Percentiles rank a stretch among this genome's conserved stretches.
These are phyloP conservation scores for Baryphthengus martii DNA, from an alignment of 2,113 vertebrate genomes.

Conservation along the genomic window DNA sequence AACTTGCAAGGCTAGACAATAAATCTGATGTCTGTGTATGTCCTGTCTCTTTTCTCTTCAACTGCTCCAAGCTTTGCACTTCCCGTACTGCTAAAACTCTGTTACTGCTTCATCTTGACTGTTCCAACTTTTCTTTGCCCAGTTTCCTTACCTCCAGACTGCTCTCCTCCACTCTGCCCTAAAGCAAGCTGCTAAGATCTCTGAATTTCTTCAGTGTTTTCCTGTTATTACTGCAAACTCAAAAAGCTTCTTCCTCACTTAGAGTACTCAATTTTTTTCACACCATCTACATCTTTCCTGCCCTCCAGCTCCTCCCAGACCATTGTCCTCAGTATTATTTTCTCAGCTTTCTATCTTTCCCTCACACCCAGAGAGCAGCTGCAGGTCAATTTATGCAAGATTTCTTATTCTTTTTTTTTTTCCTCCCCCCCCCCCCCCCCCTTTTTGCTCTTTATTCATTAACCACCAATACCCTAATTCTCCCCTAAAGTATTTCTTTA, in stretches of 20 bases:
- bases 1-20: neutral
- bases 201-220: neutral
- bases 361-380: neutral
- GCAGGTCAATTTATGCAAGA: neutral
- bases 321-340: neutral
- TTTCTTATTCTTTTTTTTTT: neutral
- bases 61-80: neutral
- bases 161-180: neutral
- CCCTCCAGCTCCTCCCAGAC: neutral
- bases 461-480: neutral
- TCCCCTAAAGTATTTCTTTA: neutral
- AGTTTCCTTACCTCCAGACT: neutral
- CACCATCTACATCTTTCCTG: neutral
- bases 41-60: neutral
- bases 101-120: neutral
- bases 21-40: neutral
- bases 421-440: too few relatives aligned
- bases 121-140: neutral
- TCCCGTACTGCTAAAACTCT: neutral
- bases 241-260: neutral
- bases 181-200: neutral
- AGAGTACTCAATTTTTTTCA: neutral
- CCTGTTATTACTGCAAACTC: neutral
- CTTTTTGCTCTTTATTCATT: neutral
- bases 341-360: neutral